Percentiles rank a stretch among this genome's conserved stretches.
Evolutionary conservation across 2,113 vertebrate genomes (phyloP).

Genomic region (Austrofundulus limnaeus): DNA sequence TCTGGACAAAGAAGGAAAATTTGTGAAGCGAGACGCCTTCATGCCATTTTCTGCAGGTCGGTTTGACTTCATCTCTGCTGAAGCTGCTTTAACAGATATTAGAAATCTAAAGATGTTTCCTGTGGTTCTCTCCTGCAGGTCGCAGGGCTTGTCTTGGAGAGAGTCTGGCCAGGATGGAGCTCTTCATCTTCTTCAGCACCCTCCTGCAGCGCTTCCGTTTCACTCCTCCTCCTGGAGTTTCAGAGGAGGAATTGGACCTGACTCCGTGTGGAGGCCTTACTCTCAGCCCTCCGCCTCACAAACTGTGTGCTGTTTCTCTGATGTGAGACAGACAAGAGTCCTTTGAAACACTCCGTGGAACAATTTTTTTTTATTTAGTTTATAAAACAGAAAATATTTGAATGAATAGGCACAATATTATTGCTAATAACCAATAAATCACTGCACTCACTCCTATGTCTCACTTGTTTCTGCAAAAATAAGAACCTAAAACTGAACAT

Average conservation of each 20-base stretch:
- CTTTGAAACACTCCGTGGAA: too few relatives aligned
- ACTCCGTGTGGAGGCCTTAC: constrained; percentile 47
- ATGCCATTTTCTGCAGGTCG: constrained; percentile 60
- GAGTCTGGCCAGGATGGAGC: constrained; percentile 63
- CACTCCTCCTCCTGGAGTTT: constrained; percentile 66
- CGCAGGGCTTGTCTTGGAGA: constrained; percentile 6
- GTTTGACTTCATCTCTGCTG: neutral
- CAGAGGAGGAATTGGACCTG: constrained; percentile 71
- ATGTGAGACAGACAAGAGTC: neutral
- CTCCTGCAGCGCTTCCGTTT: constrained; percentile 81
- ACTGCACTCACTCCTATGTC: too few relatives aligned
- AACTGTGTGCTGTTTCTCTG: constrained; percentile 55
- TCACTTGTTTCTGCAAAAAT: too few relatives aligned
- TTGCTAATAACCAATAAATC: too few relatives aligned
- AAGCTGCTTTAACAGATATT: neutral
- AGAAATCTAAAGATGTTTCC: too few relatives aligned
- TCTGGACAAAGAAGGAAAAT: constrained; percentile 50
- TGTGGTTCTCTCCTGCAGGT: constrained; percentile 53
- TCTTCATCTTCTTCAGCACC: constrained; percentile 80
- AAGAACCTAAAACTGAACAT: too few relatives aligned
- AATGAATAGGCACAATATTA: too few relatives aligned
- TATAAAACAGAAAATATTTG: too few relatives aligned
- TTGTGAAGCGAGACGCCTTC: constrained; percentile 48
- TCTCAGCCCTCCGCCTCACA: constrained; percentile 46
- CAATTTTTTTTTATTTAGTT: too few relatives aligned